phyloP scores from a whole-genome alignment of 2,113 vertebrate genomes.

The Labeo catla region DNA sequence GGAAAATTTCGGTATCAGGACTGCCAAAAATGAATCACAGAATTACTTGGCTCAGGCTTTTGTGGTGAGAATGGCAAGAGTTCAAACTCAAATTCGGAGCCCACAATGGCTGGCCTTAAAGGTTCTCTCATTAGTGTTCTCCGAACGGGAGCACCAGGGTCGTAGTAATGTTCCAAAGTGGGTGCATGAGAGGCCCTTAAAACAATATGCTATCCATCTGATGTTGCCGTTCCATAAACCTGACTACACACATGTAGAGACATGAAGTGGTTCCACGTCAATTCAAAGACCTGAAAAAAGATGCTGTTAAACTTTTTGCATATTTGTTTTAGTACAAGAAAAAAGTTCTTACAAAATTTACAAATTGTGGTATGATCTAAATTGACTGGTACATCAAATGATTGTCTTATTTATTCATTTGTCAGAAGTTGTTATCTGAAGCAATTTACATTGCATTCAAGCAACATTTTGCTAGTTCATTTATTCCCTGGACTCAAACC shows the following conservation, averaged over 20 bases:
- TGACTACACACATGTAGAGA: not conserved
- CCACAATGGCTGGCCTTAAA: constrained; percentile 77
- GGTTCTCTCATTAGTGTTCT: constrained; percentile 76
- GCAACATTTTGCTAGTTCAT: not conserved
- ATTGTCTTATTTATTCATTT: not conserved
- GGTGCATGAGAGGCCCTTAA: constrained; percentile 52
- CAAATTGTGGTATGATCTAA: not conserved
- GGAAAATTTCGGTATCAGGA: constrained; percentile 62
- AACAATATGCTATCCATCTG: constrained; percentile 1
- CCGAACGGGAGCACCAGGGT: constrained; percentile 51
- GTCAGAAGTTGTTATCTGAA: not conserved
- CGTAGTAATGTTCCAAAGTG: constrained; percentile 56
- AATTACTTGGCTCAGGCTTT: constrained; percentile 75
- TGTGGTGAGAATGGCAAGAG: constrained; percentile 77
- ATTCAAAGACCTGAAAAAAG: not conserved
- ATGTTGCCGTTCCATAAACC: constrained; percentile 20
- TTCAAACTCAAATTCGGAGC: constrained; percentile 70
- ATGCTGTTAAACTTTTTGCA: not conserved
- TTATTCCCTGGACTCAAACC: not conserved
- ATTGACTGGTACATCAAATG: not conserved
- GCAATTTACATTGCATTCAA: not conserved
- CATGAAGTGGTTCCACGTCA: not conserved
- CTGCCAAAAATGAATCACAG: constrained; percentile 75
- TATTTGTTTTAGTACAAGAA: not conserved
- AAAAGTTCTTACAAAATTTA: not conserved